These are phyloP conservation scores for Amblyteles armatorius DNA, from an alignment of 2,888 invertebrate species.

Conservation along the genomic window DNA sequence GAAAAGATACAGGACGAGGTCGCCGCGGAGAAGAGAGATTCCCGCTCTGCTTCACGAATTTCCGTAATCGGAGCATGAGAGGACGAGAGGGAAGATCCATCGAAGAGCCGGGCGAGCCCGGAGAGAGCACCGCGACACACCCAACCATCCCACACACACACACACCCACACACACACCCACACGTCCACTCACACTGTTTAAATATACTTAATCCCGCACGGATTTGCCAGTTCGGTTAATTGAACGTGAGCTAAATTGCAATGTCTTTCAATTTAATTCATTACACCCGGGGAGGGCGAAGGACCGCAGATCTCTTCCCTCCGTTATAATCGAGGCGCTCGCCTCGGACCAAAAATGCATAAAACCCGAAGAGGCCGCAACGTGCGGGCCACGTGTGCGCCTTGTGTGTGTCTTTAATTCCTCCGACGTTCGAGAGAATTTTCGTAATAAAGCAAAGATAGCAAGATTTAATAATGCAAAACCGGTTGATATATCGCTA, in stretches of 20 bases:
- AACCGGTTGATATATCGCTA: constrained; percentile 68
- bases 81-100: constrained; percentile 22
- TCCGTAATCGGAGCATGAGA: constrained; percentile 35
- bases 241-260: constrained; percentile 57
- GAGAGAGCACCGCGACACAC: not conserved
- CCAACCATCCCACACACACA: not conserved
- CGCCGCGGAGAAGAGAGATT: constrained; percentile 6
- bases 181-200: constrained; percentile 16
- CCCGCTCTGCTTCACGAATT: constrained; percentile 35
- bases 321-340: constrained; percentile 1
- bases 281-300: not conserved
- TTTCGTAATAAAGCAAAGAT: constrained; percentile 68
- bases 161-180: not conserved
- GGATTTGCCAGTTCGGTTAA: constrained; percentile 59
- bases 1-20: constrained; percentile 58
- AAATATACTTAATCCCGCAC: constrained; percentile 57
- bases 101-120: constrained; percentile 30
- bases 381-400: not conserved
- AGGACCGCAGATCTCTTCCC: constrained; percentile 16
- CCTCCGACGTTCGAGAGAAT: constrained; percentile 46
- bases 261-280: constrained; percentile 59
- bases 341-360: not conserved
- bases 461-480: constrained; percentile 71
- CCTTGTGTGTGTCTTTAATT: constrained; percentile 20
- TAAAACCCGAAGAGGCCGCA: constrained; percentile 26